Evolutionary conservation across 2,113 vertebrate genomes (phyloP), one percentile per base, ranked within the genome.

Genomic region (Eublepharis macularius): DNA sequence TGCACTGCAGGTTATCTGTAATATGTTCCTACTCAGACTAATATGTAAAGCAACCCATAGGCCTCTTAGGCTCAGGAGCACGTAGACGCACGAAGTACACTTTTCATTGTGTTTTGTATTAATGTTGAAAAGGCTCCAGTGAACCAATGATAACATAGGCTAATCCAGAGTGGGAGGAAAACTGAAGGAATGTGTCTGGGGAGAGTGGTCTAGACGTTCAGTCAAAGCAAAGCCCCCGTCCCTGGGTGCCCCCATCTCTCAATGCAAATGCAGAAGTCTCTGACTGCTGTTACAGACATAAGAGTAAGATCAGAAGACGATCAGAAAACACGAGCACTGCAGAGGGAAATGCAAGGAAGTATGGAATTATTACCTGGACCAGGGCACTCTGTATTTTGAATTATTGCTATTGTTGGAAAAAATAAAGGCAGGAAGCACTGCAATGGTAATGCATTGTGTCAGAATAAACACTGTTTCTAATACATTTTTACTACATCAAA

Each of bases 161-260:
- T 85, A 85, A 85, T 80, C 76, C 84, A 85, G 41, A 85, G 84
- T 80, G 84, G 84, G 84, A 85, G 84, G 76, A 85, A 85, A 85
- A 63, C 76, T 73, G 68, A 85, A 85, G 29, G 84, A 85, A 85
- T 85, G 84, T 65, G 84, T 80, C 84, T 85, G 84, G 76, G 74
- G 54, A 60, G 54, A 72, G 54, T 73, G 80, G 84, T 85, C 84
- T 80, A 85, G 84, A 85, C 84, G 12, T 85, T 73, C 54, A 60
- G n/a, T 73, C 63, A 74, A 85, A 85, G 77, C 68, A 65, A 54
- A 85, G 69, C 80, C 77, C 66, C 66, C 76, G 76, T 79, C 84
- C 84, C 84, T 80, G 26, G 60, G 72, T 85, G 68, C 76, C 51
- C 84, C 76, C 54, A 80, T 80, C 68, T 85, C 76, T 85, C 65